A percentile compares a stretch with the other conserved stretches of the same genome.
Conservation (phyloP, 2,797 vertebrate species). For the Lepus oiostolus region DNA sequence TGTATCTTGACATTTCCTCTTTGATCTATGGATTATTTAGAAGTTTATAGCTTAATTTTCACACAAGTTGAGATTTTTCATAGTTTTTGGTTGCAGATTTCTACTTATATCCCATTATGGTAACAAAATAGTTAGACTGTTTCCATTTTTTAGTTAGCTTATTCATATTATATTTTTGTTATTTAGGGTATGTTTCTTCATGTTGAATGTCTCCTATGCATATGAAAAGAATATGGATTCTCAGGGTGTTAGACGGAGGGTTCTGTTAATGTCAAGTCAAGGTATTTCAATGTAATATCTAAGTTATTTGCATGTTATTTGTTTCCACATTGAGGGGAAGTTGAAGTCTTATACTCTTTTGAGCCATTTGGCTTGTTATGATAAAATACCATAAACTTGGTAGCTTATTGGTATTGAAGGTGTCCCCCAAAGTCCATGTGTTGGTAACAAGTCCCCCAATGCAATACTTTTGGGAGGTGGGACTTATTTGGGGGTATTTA, state of each 20-base stretch:
- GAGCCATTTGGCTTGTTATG: background rate
- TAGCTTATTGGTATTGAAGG: background rate
- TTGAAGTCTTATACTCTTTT: background rate
- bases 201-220: background rate
- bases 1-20: background rate
- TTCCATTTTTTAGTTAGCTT: background rate
- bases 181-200: background rate
- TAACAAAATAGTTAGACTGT: background rate
- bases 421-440: background rate
- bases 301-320: background rate
- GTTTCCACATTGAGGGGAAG: background rate
- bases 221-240: background rate
- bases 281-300: background rate
- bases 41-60: constrained; percentile 24
- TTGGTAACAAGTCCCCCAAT: background rate
- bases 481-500: background rate
- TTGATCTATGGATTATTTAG: background rate
- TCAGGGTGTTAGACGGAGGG: background rate
- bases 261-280: background rate
- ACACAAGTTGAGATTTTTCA: background rate
- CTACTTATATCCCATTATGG: background rate
- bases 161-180: background rate
- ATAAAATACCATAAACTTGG: background rate
- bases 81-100: background rate
- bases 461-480: background rate